A percentile compares a stretch with the other conserved stretches of the same genome.
Evolutionary conservation across 2,888 invertebrate genomes (phyloP).

Genomic region (Artemia sinica): DNA sequence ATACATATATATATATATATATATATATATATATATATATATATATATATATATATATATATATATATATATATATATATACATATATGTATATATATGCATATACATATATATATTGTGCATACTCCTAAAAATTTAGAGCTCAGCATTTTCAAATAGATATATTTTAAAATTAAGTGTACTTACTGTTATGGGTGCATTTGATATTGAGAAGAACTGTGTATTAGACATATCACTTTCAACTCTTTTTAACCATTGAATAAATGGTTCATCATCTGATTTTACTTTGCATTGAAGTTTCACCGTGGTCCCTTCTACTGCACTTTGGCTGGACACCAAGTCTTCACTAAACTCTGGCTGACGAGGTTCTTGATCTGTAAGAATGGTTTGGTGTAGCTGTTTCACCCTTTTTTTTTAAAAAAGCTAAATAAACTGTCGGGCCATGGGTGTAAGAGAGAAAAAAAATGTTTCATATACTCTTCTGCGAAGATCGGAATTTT

Average conservation of each 20-base stretch:
- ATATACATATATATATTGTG: background rate
- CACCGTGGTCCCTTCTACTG: slow-evolving; percentile 31
- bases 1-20: no score
- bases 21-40: slow-evolving; percentile 9
- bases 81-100: background rate
- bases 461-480: no score
- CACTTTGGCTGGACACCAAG: slow-evolving; percentile 19
- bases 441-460: no score
- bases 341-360: no score
- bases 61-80: background rate
- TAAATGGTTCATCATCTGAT: slow-evolving; percentile 32
- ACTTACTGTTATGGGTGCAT: slow-evolving; percentile 4
- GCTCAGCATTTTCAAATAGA: background rate
- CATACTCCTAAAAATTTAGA: background rate
- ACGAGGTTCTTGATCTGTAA: slow-evolving; percentile 1
- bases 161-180: background rate
- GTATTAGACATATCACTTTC: slow-evolving; percentile 16
- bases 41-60: background rate
- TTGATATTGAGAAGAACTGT: background rate
- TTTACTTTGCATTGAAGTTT: slow-evolving; percentile 36
- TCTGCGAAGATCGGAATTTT: no score
- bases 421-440: no score
- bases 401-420: no score
- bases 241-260: slow-evolving; percentile 29
- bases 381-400: no score